Percentiles rank a stretch among this genome's conserved stretches.
These are phyloP conservation scores for Platycheirus rosarum DNA, from an alignment of 2,888 invertebrate species.

Conservation along the genomic window DNA sequence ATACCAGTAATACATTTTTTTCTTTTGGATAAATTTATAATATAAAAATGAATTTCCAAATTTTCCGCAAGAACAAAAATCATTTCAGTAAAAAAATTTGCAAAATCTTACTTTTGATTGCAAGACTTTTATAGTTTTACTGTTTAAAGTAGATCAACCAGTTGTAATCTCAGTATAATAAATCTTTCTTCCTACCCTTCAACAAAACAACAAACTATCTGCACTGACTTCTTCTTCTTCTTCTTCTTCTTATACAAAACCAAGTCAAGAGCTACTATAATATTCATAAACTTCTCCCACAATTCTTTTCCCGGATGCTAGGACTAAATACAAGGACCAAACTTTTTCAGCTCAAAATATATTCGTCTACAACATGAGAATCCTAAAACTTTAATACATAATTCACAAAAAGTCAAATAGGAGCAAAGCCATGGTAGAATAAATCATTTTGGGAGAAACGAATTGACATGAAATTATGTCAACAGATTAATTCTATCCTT, in stretches of 20 bases:
- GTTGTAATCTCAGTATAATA: slow-evolving; percentile 17
- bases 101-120: neutral
- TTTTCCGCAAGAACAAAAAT: too few relatives aligned
- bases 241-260: too few relatives aligned
- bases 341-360: neutral
- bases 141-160: slow-evolving; percentile 5
- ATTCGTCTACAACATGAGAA: neutral
- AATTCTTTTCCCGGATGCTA: neutral
- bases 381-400: slow-evolving; percentile 10
- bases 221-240: neutral
- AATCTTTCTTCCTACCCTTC: slow-evolving; percentile 10
- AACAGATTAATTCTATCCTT: slow-evolving; percentile 22
- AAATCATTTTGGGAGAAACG: neutral
- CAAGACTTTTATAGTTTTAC: neutral
- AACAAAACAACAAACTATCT: slow-evolving; percentile 4
- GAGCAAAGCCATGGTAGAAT: neutral
- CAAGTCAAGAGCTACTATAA: slow-evolving; percentile 26
- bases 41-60: too few relatives aligned
- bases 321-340: neutral
- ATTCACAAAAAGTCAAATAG: slow-evolving; percentile 17
- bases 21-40: too few relatives aligned
- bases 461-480: slow-evolving; percentile 28
- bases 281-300: slow-evolving; percentile 23
- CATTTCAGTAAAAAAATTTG: too few relatives aligned
- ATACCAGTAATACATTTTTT: too few relatives aligned